Evolutionary conservation across 2,888 invertebrate genomes (phyloP).

Genomic region (Gonocerus acuteangulatus): DNA sequence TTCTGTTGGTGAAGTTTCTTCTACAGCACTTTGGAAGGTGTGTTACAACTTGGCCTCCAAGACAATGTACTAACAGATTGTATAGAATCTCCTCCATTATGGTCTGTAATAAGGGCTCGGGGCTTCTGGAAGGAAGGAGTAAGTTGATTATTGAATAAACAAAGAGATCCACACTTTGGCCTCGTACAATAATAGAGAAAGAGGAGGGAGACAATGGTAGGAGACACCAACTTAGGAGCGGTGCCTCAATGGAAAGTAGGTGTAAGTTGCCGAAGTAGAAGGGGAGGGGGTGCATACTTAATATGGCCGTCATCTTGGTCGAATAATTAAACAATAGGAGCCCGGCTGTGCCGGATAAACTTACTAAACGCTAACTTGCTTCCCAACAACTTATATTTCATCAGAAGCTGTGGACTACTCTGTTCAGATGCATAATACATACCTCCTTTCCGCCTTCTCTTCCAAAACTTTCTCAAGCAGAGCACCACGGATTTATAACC

Average conservation of each 20-base stretch:
- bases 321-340: constrained; percentile 35
- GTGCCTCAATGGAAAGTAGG: constrained; percentile 34
- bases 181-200: constrained; percentile 19
- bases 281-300: constrained; percentile 33
- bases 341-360: constrained; percentile 28
- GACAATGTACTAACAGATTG: constrained; percentile 12
- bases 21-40: neutral
- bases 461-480: neutral
- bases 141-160: constrained; percentile 25
- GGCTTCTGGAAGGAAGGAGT: neutral
- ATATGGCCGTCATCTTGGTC: constrained; percentile 34
- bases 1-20: no score
- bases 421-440: constrained; percentile 34
- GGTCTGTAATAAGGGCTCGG: constrained; percentile 13
- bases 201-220: constrained; percentile 16
- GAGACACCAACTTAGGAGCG: constrained; percentile 24
- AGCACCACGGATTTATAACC: neutral
- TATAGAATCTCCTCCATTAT: constrained; percentile 7
- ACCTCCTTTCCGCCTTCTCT: constrained; percentile 23
- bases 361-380: constrained; percentile 35
- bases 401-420: constrained; percentile 24
- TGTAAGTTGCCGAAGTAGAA: constrained; percentile 24
- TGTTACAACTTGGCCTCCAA: neutral
- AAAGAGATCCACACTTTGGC: constrained; percentile 21
- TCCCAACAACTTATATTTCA: constrained; percentile 34